Evolutionary conservation across 2,113 vertebrate genomes (phyloP), one percentile per base, ranked within the genome.

Genomic region (Campylomormyrus tamandua): DNA sequence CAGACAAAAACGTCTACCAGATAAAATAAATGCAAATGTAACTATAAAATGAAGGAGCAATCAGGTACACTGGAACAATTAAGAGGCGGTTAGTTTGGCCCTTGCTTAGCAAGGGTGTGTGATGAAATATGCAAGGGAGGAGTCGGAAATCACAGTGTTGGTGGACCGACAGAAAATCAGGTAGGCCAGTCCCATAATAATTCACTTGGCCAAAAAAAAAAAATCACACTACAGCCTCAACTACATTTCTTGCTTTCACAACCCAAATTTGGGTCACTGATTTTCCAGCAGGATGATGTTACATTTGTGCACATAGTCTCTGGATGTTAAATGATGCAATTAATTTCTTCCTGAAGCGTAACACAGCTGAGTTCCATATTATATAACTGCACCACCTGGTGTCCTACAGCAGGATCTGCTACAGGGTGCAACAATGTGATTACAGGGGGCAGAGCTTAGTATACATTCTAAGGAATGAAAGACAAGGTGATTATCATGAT

Each of bases 211-310:
- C 56, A 56, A 49, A 11, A 53, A 53, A 24, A 62, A 62, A n/a
- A 62, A 62, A 62, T 62, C 24, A 62, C 24, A 62, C 56, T 62
- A 9, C 56, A 58, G 21, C 19, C 5, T 58, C 56, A 62, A 9
- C 56, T 62, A n/a, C 56, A 62, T n/a, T 62, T 62, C 24, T 62
- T 56, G 53, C 53, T 21, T 56, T 56, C 53, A 56, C 53, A 56
- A 21, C 53, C 53, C 19, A 56, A 56, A 56, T 94, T 95, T 24
- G 90, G 90, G 27, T 39, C 70, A 0, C 88, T 94, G 21, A 94
- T 93, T 9, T 95, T 95, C 91, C 95, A 95, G 93, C 94, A 95
- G 62, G 62, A 70, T 70, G 62, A 70, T 7, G 35, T 19, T 80
- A 80, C 13, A 80, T 42, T 80, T 42, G 11, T 39, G 74, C 35